Conservation (phyloP, 2,888 invertebrate genomes). For the Noctua pronuba region DNA sequence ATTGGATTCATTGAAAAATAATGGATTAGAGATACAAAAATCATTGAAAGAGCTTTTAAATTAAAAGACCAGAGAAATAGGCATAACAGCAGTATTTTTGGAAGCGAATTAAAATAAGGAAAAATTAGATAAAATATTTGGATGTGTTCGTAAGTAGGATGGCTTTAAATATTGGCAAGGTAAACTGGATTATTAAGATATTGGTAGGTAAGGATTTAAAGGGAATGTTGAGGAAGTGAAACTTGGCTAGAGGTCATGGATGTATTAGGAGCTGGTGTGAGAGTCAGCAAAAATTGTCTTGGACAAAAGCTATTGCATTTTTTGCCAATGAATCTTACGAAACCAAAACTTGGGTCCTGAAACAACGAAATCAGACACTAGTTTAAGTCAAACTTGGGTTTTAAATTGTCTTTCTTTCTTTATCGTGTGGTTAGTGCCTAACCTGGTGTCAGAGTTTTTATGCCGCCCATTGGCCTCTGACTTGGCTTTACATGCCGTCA, state of each 20-base stretch:
- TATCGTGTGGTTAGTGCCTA: too few species aligned
- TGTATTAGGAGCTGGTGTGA: not conserved
- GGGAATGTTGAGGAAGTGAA: constrained; percentile 20
- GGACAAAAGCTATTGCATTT: not conserved
- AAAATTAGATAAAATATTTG: constrained; percentile 25
- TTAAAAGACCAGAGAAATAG: constrained; percentile 37
- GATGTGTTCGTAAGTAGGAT: constrained; percentile 46
- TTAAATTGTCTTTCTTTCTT: too few species aligned
- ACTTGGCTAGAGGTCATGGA: constrained; percentile 25
- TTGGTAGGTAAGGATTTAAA: constrained; percentile 20
- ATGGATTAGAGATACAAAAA: not conserved
- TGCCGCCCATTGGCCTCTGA: too few species aligned
- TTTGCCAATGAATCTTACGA: not conserved
- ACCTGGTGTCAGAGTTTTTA: too few species aligned
- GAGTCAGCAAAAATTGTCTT: not conserved
- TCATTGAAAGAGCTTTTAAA: constrained; percentile 31
- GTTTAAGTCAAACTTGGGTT: not conserved
- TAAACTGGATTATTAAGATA: constrained; percentile 29
- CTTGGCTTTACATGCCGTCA: too few species aligned
- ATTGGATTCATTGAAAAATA: not conserved
- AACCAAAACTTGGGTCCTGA: not conserved
- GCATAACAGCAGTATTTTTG: constrained; percentile 40
- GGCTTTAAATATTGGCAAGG: constrained; percentile 55
- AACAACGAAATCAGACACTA: not conserved
- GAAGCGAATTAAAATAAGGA: constrained; percentile 37